Evolutionary conservation across 2,797 vertebrate genomes (phyloP), one percentile per base, ranked within the genome.

Genomic region (Macroramphosus scolopax): DNA sequence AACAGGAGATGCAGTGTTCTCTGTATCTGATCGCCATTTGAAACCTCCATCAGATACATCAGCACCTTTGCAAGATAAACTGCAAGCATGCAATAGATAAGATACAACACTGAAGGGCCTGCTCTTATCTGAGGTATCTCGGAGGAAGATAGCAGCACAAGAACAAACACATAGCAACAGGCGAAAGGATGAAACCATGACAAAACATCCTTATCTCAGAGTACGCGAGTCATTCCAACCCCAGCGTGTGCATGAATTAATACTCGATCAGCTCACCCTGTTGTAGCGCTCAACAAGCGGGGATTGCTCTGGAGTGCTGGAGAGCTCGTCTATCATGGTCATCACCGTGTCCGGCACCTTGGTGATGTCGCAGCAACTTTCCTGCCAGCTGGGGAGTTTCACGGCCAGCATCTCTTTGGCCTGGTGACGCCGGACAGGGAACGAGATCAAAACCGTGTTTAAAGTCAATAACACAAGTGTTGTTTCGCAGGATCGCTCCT

Each of bases 361-460:
- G 54, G 90, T 93, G 80, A 92, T 92, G 69, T 98, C 94, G 0
- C 87, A 86, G 32, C 97, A 99, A 51, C 91, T 94, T 17, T 95
- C 94, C 86, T 96, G 93, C 97, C 97, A 99, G 43, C 42, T 87
- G 16, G 92, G 91, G 50, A 98, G 81, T 66, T 90, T 96, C 57
- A 85, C 45, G 2, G 85, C 72, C 24, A 99, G 88, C 26, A 94
- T 81, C 43, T 96, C 96, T 4, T 89, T 93, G 73, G 94, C 94
- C 97, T 99, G 66, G n/a, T 55, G 26, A 38, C 14, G 16, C 26
- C 30, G 36, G n/a, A n/a, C n/a, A n/a, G 12, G 52, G 20, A 17
- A 17, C 25, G 17, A 24, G 8, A 26, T 6, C 16, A 22, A 31
- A 25, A 1, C n/a, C n/a, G n/a, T n/a, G 1, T 9, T 24, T 28